Conservation (phyloP, 2,113 vertebrate genomes). For the Prochilodus magdalenae region DNA sequence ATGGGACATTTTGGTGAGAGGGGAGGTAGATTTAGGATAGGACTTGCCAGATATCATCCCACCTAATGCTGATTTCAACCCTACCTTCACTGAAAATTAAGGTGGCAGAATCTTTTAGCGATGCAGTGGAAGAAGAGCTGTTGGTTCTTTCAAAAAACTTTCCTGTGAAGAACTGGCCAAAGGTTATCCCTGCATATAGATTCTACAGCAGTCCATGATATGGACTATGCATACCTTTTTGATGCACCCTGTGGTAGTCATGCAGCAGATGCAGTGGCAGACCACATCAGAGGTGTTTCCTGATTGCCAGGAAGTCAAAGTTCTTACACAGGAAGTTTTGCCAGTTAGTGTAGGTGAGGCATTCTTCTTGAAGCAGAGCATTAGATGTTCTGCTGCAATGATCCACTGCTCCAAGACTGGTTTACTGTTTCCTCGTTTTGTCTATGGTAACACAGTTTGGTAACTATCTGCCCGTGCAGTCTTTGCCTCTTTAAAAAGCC, state of each 20-base stretch:
- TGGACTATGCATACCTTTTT: not conserved
- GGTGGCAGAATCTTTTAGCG: too few relatives aligned
- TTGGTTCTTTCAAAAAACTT: too few relatives aligned
- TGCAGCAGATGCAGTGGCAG: conserved; percentile 16
- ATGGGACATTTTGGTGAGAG: too few relatives aligned
- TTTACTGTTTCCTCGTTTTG: not conserved
- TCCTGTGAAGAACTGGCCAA: too few relatives aligned
- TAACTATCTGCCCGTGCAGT: not conserved
- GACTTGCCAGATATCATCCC: too few relatives aligned
- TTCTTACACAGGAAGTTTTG: conserved; percentile 50
- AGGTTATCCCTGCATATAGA: too few relatives aligned
- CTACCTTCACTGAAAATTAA: too few relatives aligned
- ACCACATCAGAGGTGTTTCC: conserved; percentile 44
- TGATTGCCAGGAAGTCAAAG: conserved; percentile 61
- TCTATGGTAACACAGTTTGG: not conserved
- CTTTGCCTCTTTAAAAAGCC: too few relatives aligned
- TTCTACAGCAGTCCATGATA: not conserved
- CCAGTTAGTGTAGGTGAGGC: not conserved
- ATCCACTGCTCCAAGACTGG: not conserved
- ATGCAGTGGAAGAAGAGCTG: too few relatives aligned
- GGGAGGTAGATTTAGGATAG: too few relatives aligned
- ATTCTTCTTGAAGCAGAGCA: not conserved
- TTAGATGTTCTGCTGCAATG: not conserved
- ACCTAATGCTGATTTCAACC: too few relatives aligned
- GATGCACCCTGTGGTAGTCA: not conserved